Evolutionary conservation across 23 tunicate genomes (phyloP).

Genomic region (Aplidium turbinatum): DNA sequence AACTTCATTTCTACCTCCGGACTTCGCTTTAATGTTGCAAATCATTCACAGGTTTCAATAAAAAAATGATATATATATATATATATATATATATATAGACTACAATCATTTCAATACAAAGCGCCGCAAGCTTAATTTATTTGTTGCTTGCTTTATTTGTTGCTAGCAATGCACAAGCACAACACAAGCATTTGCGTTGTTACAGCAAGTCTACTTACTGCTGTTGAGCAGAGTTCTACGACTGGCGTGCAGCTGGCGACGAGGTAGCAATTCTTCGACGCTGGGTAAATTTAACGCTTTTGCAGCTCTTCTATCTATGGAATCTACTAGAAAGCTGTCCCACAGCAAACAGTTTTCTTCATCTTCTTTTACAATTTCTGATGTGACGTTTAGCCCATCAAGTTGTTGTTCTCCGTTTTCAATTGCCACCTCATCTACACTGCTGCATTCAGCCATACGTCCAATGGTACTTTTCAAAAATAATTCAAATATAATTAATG

Average conservation of each 20-base stretch:
- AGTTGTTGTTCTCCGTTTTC: neutral
- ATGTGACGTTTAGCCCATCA: conserved; percentile 46
- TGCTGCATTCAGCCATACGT: conserved; percentile 58
- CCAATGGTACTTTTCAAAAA: too few relatives aligned
- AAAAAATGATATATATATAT: too few relatives aligned
- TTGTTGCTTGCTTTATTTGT: too few relatives aligned
- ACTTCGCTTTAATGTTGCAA: too few relatives aligned
- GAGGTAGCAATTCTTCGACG: conserved; percentile 38
- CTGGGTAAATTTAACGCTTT: conserved; percentile 37
- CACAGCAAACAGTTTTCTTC: conserved; percentile 11
- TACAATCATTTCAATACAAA: too few relatives aligned
- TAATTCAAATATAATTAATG: too few relatives aligned
- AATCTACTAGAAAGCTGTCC: conserved; percentile 41
- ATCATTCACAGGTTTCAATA: too few relatives aligned
- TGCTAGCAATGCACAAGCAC: neutral
- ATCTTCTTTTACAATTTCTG: conserved; percentile 44
- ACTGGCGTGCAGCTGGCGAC: neutral
- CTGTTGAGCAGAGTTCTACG: neutral
- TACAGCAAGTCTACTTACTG: neutral
- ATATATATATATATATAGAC: too few relatives aligned
- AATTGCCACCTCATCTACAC: conserved; percentile 22
- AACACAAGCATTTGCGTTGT: neutral
- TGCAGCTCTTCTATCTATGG: conserved; percentile 47
- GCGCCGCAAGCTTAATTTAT: too few relatives aligned
- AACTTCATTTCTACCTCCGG: too few relatives aligned